Conservation (phyloP, 2,797 vertebrate species). For the Microcaecilia unicolor region DNA sequence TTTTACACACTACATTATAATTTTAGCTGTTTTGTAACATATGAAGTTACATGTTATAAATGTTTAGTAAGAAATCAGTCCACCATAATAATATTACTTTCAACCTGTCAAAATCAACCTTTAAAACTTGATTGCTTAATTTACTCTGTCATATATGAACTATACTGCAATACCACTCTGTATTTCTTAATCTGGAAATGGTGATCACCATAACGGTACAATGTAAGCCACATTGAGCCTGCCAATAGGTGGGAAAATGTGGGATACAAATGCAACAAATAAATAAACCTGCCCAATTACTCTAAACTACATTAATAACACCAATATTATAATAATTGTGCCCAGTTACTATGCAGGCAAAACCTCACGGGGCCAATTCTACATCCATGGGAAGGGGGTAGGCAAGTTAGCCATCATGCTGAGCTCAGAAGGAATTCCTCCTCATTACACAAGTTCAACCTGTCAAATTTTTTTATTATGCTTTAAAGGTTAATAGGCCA, state of each 20-base stretch:
- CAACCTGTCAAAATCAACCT: slow-evolving; percentile 64
- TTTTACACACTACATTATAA: too few species aligned
- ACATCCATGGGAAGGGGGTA: slow-evolving; percentile 46
- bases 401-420: slow-evolving; percentile 39
- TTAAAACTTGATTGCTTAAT: too few species aligned
- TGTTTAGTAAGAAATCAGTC: slow-evolving; percentile 42
- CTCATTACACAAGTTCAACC: slow-evolving; percentile 49
- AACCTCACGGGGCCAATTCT: slow-evolving; percentile 49
- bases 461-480: slow-evolving; percentile 50
- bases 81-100: slow-evolving; percentile 56
- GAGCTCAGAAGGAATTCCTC: slow-evolving; percentile 48
- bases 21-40: slow-evolving; percentile 21
- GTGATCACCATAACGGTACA: too few species aligned
- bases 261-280: too few species aligned
- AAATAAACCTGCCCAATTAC: slow-evolving; percentile 66
- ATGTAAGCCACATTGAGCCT: too few species aligned
- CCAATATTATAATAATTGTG: slow-evolving; percentile 59
- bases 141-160: too few species aligned
- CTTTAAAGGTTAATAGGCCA: slow-evolving; percentile 72
- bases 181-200: too few species aligned
- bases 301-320: slow-evolving; percentile 55
- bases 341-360: slow-evolving; percentile 64
- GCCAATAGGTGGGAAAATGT: too few species aligned
- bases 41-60: slow-evolving; percentile 41
- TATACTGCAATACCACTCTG: too few species aligned